These are phyloP conservation scores for Trachops cirrhosus DNA, from an alignment of 2,797 vertebrate species.

Conservation along the genomic window DNA sequence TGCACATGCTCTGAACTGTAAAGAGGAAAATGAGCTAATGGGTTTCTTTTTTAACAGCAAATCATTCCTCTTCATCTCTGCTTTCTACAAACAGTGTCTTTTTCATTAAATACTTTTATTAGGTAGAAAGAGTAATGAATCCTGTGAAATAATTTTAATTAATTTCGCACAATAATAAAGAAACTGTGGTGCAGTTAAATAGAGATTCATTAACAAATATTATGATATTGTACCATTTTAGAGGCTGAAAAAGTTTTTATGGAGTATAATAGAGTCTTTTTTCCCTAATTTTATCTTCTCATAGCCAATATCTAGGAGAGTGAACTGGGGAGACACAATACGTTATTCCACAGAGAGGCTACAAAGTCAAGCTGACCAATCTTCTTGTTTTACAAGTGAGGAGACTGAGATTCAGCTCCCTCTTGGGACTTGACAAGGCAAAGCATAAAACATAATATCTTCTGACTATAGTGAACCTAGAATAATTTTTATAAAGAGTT, in stretches of 20 bases:
- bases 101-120: slow-evolving; percentile 48
- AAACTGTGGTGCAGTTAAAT: neutral
- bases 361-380: neutral
- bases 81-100: neutral
- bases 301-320: neutral
- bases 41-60: neutral
- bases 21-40: neutral
- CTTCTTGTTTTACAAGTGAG: neutral
- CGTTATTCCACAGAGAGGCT: neutral
- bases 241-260: neutral
- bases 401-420: neutral
- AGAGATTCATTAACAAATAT: slow-evolving; percentile 30
- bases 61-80: neutral
- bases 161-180: slow-evolving; percentile 34
- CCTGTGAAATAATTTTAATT: slow-evolving; percentile 32
- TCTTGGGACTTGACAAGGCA: neutral
- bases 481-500: neutral
- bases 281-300: neutral
- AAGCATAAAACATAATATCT: neutral
- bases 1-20: neutral
- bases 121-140: slow-evolving; percentile 20
- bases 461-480: neutral
- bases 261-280: neutral
- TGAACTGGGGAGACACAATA: neutral
- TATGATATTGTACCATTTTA: neutral